Percentiles rank a stretch among this genome's conserved stretches.
Evolutionary conservation across 2,113 vertebrate genomes (phyloP).

Genomic region (Xenopus laevis): DNA sequence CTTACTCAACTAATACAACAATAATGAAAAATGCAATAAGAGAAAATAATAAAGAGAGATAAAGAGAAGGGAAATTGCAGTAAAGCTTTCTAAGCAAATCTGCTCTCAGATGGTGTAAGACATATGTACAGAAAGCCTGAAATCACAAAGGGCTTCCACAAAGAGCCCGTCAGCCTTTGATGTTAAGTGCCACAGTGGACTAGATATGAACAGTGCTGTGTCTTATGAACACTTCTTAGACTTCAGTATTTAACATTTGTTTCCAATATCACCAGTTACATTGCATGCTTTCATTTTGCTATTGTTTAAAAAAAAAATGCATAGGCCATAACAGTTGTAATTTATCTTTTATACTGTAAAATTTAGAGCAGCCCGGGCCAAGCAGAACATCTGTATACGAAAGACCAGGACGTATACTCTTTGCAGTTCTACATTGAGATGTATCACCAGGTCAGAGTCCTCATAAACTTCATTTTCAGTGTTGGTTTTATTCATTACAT

Average conservation of each 20-base stretch:
- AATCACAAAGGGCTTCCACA: conserved; percentile 48
- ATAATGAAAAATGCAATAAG: conserved; percentile 38
- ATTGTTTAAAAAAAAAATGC: conserved; percentile 66
- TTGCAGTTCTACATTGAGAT: conserved; percentile 58
- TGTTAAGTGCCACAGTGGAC: conserved; percentile 56
- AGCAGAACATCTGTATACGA: conserved; percentile 66
- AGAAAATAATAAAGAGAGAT: conserved; percentile 17
- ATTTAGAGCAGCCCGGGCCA: conserved; percentile 64
- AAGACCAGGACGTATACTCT: conserved; percentile 51
- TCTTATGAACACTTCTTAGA: conserved; percentile 45
- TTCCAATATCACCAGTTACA: conserved; percentile 67
- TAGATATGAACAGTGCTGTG: conserved; percentile 50
- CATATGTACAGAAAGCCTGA: conserved; percentile 41
- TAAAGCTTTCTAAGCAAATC: conserved; percentile 26
- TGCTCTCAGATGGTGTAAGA: conserved; percentile 18
- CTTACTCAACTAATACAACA: conserved; percentile 26
- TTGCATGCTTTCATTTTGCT: conserved; percentile 55
- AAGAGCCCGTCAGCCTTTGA: conserved; percentile 58
- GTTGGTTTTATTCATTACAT: conserved; percentile 86
- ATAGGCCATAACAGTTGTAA: conserved; percentile 58
- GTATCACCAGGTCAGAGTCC: conserved; percentile 67
- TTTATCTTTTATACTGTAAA: conserved; percentile 68
- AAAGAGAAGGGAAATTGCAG: not conserved
- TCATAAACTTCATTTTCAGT: conserved; percentile 70
- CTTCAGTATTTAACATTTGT: conserved; percentile 59